Conservation (phyloP, 2,797 vertebrate genomes). For the Characodon lateralis region DNA sequence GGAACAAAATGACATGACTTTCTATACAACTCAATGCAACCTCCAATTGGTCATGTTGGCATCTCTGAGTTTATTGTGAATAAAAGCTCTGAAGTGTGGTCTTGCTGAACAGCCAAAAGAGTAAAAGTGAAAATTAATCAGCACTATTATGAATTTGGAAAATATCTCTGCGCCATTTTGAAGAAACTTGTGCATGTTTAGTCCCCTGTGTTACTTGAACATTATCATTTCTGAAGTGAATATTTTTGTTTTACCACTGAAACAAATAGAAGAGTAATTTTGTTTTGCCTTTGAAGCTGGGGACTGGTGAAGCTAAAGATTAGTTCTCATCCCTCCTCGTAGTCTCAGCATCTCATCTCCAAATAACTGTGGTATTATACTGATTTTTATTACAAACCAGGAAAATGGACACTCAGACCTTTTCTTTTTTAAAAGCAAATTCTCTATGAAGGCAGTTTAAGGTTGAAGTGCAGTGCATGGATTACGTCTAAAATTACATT, state of each 20-base stretch:
- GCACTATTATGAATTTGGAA: background rate
- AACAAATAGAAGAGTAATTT: constrained; percentile 3
- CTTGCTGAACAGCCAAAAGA: background rate
- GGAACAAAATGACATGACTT: too few species aligned
- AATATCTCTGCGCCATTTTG: background rate
- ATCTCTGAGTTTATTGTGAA: too few species aligned
- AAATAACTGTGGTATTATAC: background rate
- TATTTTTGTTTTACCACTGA: background rate
- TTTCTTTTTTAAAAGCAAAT: too few species aligned
- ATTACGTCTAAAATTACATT: too few species aligned
- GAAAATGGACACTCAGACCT: background rate
- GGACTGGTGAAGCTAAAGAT: background rate
- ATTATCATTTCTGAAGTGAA: background rate
- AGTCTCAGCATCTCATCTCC: background rate
- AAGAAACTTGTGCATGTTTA: background rate
- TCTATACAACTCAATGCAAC: too few species aligned
- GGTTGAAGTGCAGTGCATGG: too few species aligned
- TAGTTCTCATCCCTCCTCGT: constrained; percentile 5
- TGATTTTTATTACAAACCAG: constrained; percentile 13
- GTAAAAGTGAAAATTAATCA: background rate
- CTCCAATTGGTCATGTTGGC: too few species aligned
- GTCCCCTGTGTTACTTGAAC: background rate
- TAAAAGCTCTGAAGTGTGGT: background rate
- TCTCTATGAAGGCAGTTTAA: too few species aligned
- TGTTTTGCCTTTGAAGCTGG: constrained; percentile 3